phyloP scores from a whole-genome alignment of 2,888 invertebrate species.

The Drosophila paranaensis region DNA sequence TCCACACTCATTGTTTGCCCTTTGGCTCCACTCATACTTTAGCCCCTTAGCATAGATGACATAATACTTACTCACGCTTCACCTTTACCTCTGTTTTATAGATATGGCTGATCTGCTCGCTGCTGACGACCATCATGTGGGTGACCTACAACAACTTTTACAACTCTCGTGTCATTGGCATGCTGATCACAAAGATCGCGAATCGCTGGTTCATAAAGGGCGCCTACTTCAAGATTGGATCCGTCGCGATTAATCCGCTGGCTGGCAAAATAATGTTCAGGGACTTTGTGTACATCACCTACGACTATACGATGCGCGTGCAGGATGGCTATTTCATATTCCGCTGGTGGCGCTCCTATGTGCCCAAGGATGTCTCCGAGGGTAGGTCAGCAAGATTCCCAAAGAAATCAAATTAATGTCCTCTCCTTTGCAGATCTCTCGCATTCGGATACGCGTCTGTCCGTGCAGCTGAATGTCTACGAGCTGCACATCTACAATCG shows the following conservation, averaged over 20 bases:
- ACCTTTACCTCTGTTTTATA: slow-evolving; percentile 67
- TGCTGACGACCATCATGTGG: slow-evolving; percentile 94
- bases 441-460: slow-evolving; percentile 96
- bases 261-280: slow-evolving; percentile 99
- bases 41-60: background rate
- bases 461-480: slow-evolving; percentile 96
- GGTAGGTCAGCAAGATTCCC: slow-evolving; percentile 86
- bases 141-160: slow-evolving; percentile 97
- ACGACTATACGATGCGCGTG: slow-evolving; percentile 95
- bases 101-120: slow-evolving; percentile 91
- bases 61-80: background rate
- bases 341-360: slow-evolving; percentile 98
- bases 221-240: slow-evolving; percentile 96
- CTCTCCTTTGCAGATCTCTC: slow-evolving; percentile 91
- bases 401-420: background rate
- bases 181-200: slow-evolving; percentile 93
- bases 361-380: slow-evolving; percentile 97
- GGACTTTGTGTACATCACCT: slow-evolving; percentile 96
- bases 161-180: slow-evolving; percentile 96
- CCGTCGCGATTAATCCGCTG: slow-evolving; percentile 96
- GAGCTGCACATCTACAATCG: slow-evolving; percentile 98
- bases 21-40: background rate
- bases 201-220: slow-evolving; percentile 94
- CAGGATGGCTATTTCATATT: slow-evolving; percentile 99
- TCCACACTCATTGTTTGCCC: background rate